Percentiles rank a stretch among this genome's conserved stretches.
Conservation (phyloP, 2,113 vertebrate species). For the Deroptyus accipitrinus region DNA sequence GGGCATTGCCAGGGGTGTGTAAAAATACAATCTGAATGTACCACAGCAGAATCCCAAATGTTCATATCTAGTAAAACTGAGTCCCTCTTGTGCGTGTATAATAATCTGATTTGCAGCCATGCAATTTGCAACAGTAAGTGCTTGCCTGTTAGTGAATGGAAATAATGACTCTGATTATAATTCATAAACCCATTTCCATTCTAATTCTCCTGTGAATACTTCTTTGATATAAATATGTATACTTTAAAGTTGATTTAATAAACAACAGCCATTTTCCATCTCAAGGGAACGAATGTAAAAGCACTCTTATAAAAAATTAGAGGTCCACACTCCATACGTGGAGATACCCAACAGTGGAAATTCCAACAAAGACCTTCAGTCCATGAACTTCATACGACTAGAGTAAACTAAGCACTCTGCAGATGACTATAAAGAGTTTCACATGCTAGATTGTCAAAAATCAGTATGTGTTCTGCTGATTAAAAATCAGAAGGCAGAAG, state of each 20-base stretch:
- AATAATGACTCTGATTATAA: background rate
- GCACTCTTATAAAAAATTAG: background rate
- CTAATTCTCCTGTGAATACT: background rate
- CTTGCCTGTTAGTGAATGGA: background rate
- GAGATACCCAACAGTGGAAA: background rate
- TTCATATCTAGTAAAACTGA: background rate
- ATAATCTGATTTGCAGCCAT: background rate
- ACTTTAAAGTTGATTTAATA: background rate
- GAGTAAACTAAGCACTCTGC: background rate
- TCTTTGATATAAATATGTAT: background rate
- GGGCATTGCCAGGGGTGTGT: background rate
- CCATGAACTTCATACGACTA: background rate
- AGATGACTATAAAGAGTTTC: background rate
- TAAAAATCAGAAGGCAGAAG: background rate
- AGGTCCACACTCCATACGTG: background rate
- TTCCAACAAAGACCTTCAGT: background rate
- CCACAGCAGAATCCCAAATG: background rate
- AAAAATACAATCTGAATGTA: background rate
- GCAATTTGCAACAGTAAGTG: background rate
- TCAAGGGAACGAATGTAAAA: background rate
- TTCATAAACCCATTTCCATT: background rate
- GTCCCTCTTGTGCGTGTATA: background rate
- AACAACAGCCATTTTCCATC: background rate
- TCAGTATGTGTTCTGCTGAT: background rate
- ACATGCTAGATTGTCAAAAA: background rate